Base-by-base conservation (phyloP, 2,888 invertebrate genomes). In the Coelinius sp. region DNA sequence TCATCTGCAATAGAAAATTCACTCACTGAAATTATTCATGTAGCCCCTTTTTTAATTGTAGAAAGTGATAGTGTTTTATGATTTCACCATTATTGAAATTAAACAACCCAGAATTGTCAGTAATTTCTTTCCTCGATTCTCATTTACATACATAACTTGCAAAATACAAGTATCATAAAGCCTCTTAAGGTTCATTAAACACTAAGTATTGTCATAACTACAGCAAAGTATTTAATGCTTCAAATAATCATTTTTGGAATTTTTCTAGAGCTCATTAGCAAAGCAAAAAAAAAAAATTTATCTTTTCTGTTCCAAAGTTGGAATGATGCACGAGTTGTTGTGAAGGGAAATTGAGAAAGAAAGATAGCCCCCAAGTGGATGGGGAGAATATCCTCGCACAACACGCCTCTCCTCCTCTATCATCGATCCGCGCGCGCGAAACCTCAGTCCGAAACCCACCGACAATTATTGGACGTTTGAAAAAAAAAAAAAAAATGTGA, bases 381-480 rank as follows among this genome's bases (percentile, higher is more conserved):
- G 27, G 35, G 17, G 17, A n/a, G 12, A 4, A n/a, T 22, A 2
- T 3, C 25, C 22, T 52, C 25, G 27, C 25, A 41, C n/a, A n/a
- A 14, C 53, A 53, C 53, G 25, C 53, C 53, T 53, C 25, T 14
- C n/a, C n/a, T n/a, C n/a, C n/a, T n/a, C n/a, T n/a, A n/a, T 69
- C 62, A 63, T 69, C 69, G 69, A 69, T 69, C 62, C 31, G 44
- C 52, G 59, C 31, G 44, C 52, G 59, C 46, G 46, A 68, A 69
- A 69, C 63, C 49, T 35, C 22, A 44, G 68, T 68, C 56, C 56
- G 69, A 52, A 68, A 63, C 52, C n/a, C 68, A 44, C 56, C 35
- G n/a, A 31, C 69, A 49, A 69, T 62, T 69, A 69, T 62, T 67
- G 53, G 53, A 66, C 74, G 69, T 62, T 74, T 68, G 71, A 10